Conservation (phyloP, 1,140 invertebrate genomes). For the Cylas formicarius region DNA sequence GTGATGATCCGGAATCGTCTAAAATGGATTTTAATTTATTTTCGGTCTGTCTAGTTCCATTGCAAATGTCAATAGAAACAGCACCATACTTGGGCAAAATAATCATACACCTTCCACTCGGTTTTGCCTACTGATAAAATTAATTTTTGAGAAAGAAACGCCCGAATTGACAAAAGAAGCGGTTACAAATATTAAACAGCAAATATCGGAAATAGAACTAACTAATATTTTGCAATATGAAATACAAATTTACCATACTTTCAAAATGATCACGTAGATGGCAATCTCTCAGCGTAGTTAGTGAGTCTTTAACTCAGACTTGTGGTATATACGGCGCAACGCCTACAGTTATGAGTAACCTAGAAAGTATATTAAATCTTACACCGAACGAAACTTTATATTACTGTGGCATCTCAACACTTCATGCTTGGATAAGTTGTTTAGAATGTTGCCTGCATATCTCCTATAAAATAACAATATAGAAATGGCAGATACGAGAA, state of each 20-base stretch:
- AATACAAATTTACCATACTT: conserved; percentile 21
- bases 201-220: conserved; percentile 20
- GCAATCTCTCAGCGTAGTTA: conserved; percentile 41
- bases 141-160: conserved; percentile 6
- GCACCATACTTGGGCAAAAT: conserved; percentile 8
- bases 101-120: conserved; percentile 1
- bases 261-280: conserved; percentile 41
- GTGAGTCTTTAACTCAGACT: conserved; percentile 34
- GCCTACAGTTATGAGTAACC: conserved; percentile 40
- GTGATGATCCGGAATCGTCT: background rate
- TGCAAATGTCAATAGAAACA: conserved; percentile 5
- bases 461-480: conserved; percentile 24
- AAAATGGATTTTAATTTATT: conserved; percentile 7
- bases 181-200: conserved; percentile 16
- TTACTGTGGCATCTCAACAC: conserved; percentile 37
- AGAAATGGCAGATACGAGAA: conserved; percentile 26
- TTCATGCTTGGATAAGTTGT: conserved; percentile 37
- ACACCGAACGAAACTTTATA: conserved; percentile 22
- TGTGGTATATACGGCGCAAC: conserved; percentile 40
- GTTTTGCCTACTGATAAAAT: conserved; percentile 10
- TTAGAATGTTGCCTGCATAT: conserved; percentile 20
- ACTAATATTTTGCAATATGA: conserved; percentile 6
- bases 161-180: conserved; percentile 9
- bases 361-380: too few species aligned
- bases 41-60: conserved; percentile 9